phyloP scores from a whole-genome alignment of 2,888 invertebrate genomes.

The Ectemnius cavifrons region DNA sequence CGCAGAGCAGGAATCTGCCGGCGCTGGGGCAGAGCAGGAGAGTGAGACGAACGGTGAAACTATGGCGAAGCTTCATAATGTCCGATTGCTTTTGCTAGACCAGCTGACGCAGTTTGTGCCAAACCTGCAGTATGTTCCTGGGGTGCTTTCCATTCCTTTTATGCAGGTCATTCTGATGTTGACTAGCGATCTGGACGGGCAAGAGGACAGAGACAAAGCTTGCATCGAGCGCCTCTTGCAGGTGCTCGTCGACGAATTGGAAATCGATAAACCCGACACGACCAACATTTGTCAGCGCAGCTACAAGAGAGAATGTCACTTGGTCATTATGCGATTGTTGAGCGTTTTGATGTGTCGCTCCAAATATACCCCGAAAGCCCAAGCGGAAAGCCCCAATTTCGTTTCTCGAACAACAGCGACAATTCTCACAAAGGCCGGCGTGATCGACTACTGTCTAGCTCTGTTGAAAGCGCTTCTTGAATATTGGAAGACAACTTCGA shows the following conservation, averaged over 20 bases:
- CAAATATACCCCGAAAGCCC: conserved; percentile 79
- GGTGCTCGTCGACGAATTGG: conserved; percentile 85
- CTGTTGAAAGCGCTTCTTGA: conserved; percentile 85
- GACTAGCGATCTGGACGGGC: conserved; percentile 92
- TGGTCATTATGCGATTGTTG: conserved; percentile 91
- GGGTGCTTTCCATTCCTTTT: conserved; percentile 92
- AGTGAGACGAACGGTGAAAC: conserved; percentile 72
- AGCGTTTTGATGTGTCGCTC: conserved; percentile 90
- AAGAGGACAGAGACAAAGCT: conserved; percentile 88
- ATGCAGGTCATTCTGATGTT: conserved; percentile 95
- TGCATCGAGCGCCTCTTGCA: conserved; percentile 88
- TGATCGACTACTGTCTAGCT: conserved; percentile 86
- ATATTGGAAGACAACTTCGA: conserved; percentile 85
- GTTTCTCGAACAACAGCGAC: conserved; percentile 86
- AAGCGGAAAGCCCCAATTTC: conserved; percentile 79
- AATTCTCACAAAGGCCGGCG: conserved; percentile 84
- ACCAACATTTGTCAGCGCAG: conserved; percentile 82
- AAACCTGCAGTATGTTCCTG: conserved; percentile 87
- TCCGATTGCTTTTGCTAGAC: conserved; percentile 86
- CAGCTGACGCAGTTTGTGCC: conserved; percentile 89
- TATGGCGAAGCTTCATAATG: conserved; percentile 82
- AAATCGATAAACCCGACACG: conserved; percentile 82
- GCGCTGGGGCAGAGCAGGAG: conserved; percentile 70
- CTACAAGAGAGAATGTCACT: conserved; percentile 89
- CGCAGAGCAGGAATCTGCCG: conserved; percentile 68